Conservation (phyloP, 2,113 vertebrate species). For the Microcebus tavaratra region DNA sequence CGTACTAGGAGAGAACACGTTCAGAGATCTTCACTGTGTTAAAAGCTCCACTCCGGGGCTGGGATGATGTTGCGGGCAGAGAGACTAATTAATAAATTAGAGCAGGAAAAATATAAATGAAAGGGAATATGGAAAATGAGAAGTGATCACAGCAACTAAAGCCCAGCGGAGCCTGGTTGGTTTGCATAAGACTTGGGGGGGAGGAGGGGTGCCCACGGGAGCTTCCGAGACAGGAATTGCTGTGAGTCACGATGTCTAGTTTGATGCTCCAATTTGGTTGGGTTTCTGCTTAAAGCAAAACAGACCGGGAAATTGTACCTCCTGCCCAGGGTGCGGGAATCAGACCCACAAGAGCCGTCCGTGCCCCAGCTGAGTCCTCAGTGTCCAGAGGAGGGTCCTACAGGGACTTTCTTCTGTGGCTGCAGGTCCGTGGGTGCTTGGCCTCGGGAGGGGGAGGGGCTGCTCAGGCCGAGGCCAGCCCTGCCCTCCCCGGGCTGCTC, state of each 20-base stretch:
- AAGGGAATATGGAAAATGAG: neutral
- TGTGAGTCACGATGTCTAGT: neutral
- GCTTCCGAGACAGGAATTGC: neutral
- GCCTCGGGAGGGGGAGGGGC: neutral
- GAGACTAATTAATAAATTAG: neutral
- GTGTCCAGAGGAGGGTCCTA: rapidly evolving
- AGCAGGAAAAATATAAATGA: neutral
- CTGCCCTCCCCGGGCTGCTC: neutral
- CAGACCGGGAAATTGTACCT: neutral
- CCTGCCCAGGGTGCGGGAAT: neutral
- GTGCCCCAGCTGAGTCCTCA: neutral
- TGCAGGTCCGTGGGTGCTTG: neutral
- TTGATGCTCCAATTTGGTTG: neutral
- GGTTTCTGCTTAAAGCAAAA: neutral
- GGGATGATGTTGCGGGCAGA: neutral
- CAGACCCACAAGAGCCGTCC: rapidly evolving
- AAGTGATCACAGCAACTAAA: too few species aligned
- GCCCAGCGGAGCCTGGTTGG: neutral
- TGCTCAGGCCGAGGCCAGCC: neutral
- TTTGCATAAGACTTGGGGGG: neutral
- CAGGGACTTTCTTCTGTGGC: neutral
- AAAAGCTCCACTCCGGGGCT: neutral
- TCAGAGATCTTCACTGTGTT: neutral
- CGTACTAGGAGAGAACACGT: rapidly evolving
- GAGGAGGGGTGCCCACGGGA: rapidly evolving